Conservation (phyloP, 2,113 vertebrate genomes). For the Nanorana parkeri region DNA sequence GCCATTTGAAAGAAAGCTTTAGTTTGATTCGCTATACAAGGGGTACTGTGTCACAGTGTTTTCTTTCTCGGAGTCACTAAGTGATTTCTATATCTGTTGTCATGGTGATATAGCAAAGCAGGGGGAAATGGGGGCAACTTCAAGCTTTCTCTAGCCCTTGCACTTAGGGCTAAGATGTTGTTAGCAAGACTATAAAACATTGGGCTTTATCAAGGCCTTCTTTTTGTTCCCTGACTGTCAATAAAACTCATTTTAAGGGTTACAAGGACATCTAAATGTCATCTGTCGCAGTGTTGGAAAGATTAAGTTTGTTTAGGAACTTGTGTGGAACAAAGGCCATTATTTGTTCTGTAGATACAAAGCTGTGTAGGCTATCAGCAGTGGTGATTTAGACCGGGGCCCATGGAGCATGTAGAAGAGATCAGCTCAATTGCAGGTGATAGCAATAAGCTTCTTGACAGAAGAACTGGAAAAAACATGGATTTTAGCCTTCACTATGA, state of each 20-base stretch:
- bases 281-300: constrained; percentile 88
- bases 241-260: constrained; percentile 90
- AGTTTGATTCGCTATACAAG: constrained; percentile 93
- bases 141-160: constrained; percentile 86
- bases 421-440: constrained; percentile 84
- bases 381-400: constrained; percentile 78
- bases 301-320: constrained; percentile 91
- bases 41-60: constrained; percentile 91
- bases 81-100: constrained; percentile 99
- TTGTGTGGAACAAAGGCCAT: constrained; percentile 83
- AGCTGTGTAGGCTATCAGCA: constrained; percentile 76
- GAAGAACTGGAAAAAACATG: constrained; percentile 62
- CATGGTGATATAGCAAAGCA: constrained; percentile 92
- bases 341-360: constrained; percentile 85
- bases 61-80: constrained; percentile 93
- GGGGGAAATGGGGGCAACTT: constrained; percentile 93
- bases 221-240: constrained; percentile 89
- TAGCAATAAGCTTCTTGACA: constrained; percentile 72
- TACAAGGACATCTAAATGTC: constrained; percentile 87
- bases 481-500: constrained; percentile 56
- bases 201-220: constrained; percentile 82
- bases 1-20: constrained; percentile 87
- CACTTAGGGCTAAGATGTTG: constrained; percentile 80
- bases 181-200: constrained; percentile 87
- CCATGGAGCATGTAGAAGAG: constrained; percentile 70